These are phyloP conservation scores for Zygaena filipendulae DNA, from an alignment of 2,888 invertebrate genomes.

Conservation along the genomic window DNA sequence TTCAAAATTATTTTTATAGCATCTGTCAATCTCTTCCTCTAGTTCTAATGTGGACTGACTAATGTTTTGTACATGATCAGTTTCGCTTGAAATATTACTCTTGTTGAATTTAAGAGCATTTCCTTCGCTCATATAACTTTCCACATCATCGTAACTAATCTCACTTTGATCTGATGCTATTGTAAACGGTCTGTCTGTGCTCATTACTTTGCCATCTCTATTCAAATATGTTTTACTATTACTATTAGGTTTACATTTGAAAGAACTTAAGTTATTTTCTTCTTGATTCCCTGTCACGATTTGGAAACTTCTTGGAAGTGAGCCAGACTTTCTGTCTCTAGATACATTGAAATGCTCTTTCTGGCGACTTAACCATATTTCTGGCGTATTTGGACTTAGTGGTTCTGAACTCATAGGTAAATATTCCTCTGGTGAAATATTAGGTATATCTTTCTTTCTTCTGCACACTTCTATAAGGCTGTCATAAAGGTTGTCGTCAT, in stretches of 20 bases:
- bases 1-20: slow-evolving; percentile 59
- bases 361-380: slow-evolving; percentile 78
- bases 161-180: slow-evolving; percentile 79
- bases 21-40: slow-evolving; percentile 61
- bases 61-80: slow-evolving; percentile 43
- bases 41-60: slow-evolving; percentile 59
- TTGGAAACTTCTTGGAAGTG: slow-evolving; percentile 82
- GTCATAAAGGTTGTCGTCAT: slow-evolving; percentile 48
- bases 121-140: slow-evolving; percentile 63
- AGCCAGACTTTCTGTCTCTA: slow-evolving; percentile 77
- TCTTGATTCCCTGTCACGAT: slow-evolving; percentile 66
- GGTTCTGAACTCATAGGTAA: slow-evolving; percentile 54
- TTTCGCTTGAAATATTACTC: slow-evolving; percentile 33
- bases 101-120: slow-evolving; percentile 55
- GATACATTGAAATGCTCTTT: slow-evolving; percentile 75
- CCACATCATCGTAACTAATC: slow-evolving; percentile 74
- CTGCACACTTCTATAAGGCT: slow-evolving; percentile 48
- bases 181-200: slow-evolving; percentile 74
- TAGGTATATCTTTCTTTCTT: slow-evolving; percentile 40
- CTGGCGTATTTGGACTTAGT: slow-evolving; percentile 71
- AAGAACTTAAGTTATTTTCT: slow-evolving; percentile 42
- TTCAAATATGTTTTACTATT: slow-evolving; percentile 65
- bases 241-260: slow-evolving; percentile 52
- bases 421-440: slow-evolving; percentile 36
- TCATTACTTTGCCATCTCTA: slow-evolving; percentile 70